These are phyloP conservation scores for Trichosurus vulpecula DNA, from an alignment of 2,797 vertebrate genomes.

Conservation along the genomic window DNA sequence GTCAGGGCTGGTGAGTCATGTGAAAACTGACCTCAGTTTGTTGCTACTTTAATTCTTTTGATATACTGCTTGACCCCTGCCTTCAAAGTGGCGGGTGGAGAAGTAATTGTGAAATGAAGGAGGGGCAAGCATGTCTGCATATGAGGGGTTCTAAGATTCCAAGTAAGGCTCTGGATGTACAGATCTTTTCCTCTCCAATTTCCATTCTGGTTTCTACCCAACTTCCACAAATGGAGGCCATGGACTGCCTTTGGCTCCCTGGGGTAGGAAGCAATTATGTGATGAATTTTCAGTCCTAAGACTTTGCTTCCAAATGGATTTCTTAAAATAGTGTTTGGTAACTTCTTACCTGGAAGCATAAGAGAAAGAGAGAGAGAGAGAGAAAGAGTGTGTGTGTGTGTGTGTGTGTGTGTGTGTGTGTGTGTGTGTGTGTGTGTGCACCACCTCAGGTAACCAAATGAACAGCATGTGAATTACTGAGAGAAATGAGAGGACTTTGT, in stretches of 20 bases:
- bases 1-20: conserved; percentile 92
- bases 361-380: background rate
- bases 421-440: too few species aligned
- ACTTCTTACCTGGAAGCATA: background rate
- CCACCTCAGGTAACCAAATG: background rate
- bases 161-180: background rate
- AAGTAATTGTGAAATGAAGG: conserved; percentile 41
- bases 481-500: background rate
- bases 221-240: background rate
- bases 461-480: background rate
- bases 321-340: background rate
- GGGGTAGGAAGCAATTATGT: background rate
- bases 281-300: conserved; percentile 4
- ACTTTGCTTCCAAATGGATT: background rate
- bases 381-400: too few species aligned
- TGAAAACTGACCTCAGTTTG: background rate
- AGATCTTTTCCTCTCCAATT: background rate
- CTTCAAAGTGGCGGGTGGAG: background rate
- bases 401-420: too few species aligned
- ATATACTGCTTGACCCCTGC: background rate
- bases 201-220: conserved; percentile 21
- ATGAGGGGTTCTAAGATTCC: background rate
- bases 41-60: background rate
- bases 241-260: background rate
- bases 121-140: background rate